Percentiles rank a stretch among this genome's conserved stretches.
These are phyloP conservation scores for Drosophila villosipedis DNA, from an alignment of 2,888 invertebrate species.

Conservation along the genomic window DNA sequence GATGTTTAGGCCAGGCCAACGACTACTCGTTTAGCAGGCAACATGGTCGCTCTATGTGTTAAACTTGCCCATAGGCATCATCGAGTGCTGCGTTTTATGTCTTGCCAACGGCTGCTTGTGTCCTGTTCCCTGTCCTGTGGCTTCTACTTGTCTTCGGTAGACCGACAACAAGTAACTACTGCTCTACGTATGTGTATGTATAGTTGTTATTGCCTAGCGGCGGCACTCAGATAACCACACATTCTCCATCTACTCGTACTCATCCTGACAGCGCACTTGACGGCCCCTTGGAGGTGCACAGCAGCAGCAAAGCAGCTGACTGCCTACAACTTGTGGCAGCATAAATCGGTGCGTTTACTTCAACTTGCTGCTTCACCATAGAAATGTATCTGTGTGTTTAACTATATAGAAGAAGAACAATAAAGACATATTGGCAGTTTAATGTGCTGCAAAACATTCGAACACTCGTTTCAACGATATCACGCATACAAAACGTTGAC, in stretches of 20 bases:
- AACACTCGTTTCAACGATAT: conserved; percentile 49
- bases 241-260: conserved; percentile 29
- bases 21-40: conserved; percentile 17
- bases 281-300: conserved; percentile 27
- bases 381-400: not conserved
- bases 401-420: conserved; percentile 45
- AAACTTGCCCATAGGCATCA: conserved; percentile 76
- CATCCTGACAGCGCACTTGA: conserved; percentile 7
- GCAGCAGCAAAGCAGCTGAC: conserved; percentile 15
- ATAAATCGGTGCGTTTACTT: conserved; percentile 67
- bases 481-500: conserved; percentile 62
- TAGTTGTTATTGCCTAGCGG: conserved; percentile 66
- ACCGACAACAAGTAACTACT: conserved; percentile 23
- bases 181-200: conserved; percentile 17
- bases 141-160: conserved; percentile 10
- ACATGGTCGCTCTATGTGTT: conserved; percentile 48
- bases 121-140: conserved; percentile 17
- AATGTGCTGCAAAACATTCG: conserved; percentile 70
- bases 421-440: conserved; percentile 77
- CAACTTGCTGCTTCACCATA: conserved; percentile 21
- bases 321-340: conserved; percentile 62
- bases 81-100: conserved; percentile 78
- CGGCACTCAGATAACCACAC: conserved; percentile 51
- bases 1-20: conserved; percentile 69
- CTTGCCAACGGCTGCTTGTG: conserved; percentile 64